Conservation (phyloP, 2,888 invertebrate species). For the Fragum whitleyi region DNA sequence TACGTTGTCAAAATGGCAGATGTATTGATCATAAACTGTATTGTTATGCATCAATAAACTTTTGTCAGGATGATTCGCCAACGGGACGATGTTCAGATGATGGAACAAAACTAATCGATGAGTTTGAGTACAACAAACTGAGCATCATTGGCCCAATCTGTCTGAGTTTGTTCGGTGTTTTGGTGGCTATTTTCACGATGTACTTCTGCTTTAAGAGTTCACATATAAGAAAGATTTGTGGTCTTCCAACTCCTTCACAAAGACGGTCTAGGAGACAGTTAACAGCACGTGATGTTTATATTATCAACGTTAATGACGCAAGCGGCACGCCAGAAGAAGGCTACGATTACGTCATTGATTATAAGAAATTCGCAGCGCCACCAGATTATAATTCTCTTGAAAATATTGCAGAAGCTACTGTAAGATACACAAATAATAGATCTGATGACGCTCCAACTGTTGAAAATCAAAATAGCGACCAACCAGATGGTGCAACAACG, state of each 20-base stretch:
- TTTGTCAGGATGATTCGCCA: slow-evolving; percentile 6
- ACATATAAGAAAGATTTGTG: background rate
- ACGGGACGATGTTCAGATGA: background rate
- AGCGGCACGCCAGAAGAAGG: slow-evolving; percentile 12
- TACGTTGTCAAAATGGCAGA: slow-evolving; percentile 1
- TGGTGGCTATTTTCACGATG: background rate
- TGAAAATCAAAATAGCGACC: background rate
- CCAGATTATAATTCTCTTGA: slow-evolving; percentile 24
- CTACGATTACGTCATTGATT: slow-evolving; percentile 26
- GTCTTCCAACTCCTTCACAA: background rate
- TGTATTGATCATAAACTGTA: slow-evolving; percentile 13
- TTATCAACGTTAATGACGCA: slow-evolving; percentile 10
- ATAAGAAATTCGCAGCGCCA: slow-evolving; percentile 14
- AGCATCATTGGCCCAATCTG: slow-evolving; percentile 10
- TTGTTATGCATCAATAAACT: background rate
- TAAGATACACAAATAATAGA: background rate
- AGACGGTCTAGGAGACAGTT: background rate
- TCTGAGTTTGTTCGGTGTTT: slow-evolving; percentile 7
- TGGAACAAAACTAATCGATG: background rate
- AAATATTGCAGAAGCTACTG: slow-evolving; percentile 11
- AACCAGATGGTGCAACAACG: background rate
- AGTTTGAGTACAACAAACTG: background rate
- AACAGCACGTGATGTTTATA: slow-evolving; percentile 19
- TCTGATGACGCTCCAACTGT: background rate
- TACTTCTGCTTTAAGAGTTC: slow-evolving; percentile 9